These are phyloP conservation scores for Tanaodytes sp. DNA, from an alignment of 2,888 invertebrate species.

Conservation along the genomic window DNA sequence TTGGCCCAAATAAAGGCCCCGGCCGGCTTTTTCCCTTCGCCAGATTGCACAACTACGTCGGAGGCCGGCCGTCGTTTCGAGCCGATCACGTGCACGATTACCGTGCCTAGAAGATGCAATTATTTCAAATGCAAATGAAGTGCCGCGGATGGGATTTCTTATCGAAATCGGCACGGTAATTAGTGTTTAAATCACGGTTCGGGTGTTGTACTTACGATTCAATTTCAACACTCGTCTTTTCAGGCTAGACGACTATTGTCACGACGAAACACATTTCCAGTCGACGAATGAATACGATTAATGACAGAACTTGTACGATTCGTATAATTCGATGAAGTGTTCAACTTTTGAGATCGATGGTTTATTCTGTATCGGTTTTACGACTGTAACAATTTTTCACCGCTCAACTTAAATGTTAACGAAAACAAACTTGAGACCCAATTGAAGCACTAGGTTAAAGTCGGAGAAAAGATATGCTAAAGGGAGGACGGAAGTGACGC, in stretches of 20 bases:
- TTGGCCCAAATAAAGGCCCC: slow-evolving; percentile 26
- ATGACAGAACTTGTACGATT: too few relatives aligned
- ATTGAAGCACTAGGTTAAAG: slow-evolving; percentile 49
- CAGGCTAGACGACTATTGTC: too few relatives aligned
- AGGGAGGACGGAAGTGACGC: slow-evolving; percentile 1
- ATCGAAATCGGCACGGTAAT: neutral
- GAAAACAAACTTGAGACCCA: slow-evolving; percentile 55
- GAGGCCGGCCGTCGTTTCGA: neutral
- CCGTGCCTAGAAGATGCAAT: neutral
- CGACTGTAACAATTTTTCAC: too few relatives aligned
- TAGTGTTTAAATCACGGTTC: neutral
- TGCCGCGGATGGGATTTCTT: slow-evolving; percentile 3
- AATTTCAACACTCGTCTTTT: too few relatives aligned
- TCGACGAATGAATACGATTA: too few relatives aligned
- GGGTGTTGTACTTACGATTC: too few relatives aligned
- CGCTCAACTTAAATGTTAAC: slow-evolving; percentile 39
- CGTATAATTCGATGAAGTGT: too few relatives aligned
- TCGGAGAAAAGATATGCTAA: slow-evolving; percentile 14
- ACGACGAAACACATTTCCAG: too few relatives aligned
- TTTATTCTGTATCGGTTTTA: too few relatives aligned
- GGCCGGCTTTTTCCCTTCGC: neutral
- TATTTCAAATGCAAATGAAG: slow-evolving; percentile 14
- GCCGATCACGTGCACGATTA: slow-evolving; percentile 1
- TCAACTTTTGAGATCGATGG: too few relatives aligned
- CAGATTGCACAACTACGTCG: too few relatives aligned